These are phyloP conservation scores for Notoglanidium macrostoma DNA, from an alignment of 2,797 vertebrate genomes.

Conservation along the genomic window DNA sequence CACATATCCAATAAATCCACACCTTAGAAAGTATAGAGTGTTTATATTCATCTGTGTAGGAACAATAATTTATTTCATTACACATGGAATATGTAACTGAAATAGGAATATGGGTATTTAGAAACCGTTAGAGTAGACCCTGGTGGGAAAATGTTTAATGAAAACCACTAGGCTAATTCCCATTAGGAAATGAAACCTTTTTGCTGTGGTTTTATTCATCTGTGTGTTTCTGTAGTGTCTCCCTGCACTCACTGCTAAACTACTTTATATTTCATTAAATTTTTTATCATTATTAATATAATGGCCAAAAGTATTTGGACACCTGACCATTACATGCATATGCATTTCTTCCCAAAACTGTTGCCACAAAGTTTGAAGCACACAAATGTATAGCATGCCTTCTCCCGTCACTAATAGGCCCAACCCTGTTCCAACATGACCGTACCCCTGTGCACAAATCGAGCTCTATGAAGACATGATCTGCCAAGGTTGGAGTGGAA, in stretches of 20 bases:
- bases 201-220: conserved; percentile 12
- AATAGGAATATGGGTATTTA: not conserved
- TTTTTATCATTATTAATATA: not conserved
- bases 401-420: not conserved
- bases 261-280: not conserved
- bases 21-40: not conserved
- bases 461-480: not conserved
- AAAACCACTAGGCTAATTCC: conserved; percentile 6
- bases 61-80: not conserved
- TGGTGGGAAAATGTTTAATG: conserved; percentile 21
- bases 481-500: not conserved
- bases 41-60: not conserved
- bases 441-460: not conserved
- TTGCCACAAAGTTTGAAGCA: not conserved
- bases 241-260: not conserved
- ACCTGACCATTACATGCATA: not conserved
- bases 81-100: not conserved
- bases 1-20: not conserved
- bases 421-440: not conserved
- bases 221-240: not conserved
- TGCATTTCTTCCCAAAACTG: not conserved
- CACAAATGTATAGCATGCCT: not conserved
- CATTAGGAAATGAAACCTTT: conserved; percentile 21
- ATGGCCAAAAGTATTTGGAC: not conserved
- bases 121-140: not conserved